phyloP scores from a whole-genome alignment of 2,797 vertebrate species.

The Otolemur crassicaudatus region DNA sequence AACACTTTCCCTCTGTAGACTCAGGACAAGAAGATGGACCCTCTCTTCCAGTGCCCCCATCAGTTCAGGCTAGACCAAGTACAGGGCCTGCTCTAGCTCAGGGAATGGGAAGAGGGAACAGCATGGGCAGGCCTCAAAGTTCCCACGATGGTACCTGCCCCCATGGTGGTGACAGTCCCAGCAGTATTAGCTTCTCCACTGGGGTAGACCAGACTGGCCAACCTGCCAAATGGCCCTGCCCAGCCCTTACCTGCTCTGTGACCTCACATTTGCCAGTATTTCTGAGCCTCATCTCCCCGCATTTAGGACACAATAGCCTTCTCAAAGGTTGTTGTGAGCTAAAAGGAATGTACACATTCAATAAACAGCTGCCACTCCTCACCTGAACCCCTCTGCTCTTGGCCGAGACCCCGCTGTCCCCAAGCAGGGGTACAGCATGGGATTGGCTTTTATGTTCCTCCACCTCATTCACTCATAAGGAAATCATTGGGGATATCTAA shows the following conservation, averaged over 20 bases:
- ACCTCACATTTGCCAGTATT: neutral
- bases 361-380: neutral
- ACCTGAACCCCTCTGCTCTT: neutral
- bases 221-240: neutral
- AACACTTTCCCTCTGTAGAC: neutral
- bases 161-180: accelerated
- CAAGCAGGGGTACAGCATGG: neutral
- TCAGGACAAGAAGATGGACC: neutral
- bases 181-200: accelerated
- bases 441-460: neutral
- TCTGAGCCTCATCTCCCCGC: neutral
- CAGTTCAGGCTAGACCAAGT: neutral
- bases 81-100: neutral
- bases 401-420: neutral
- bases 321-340: neutral
- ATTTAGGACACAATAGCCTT: neutral
- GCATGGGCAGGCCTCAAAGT: neutral
- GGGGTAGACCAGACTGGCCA: neutral
- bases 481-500: neutral
- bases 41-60: neutral
- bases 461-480: neutral
- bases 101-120: neutral
- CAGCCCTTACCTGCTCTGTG: neutral
- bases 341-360: neutral
- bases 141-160: neutral